A percentile compares a stretch with the other conserved stretches of the same genome.
These are phyloP conservation scores for Chymomyza procnemis DNA, from an alignment of 2,888 invertebrate species.

Conservation along the genomic window DNA sequence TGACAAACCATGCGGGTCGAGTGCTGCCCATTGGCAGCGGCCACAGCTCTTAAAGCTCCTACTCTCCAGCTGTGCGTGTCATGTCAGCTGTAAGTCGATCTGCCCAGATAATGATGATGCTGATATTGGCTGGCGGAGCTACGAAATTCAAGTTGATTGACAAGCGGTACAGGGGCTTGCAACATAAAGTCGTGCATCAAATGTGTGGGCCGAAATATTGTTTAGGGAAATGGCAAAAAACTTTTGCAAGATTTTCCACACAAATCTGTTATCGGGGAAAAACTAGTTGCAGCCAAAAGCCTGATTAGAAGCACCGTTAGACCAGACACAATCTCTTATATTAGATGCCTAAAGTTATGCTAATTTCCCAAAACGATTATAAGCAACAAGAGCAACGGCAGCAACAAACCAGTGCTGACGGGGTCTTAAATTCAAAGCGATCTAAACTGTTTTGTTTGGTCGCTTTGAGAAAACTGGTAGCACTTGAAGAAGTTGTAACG, in stretches of 20 bases:
- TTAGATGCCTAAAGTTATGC: conserved; percentile 46
- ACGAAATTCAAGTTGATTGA: conserved; percentile 23
- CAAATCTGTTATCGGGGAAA: neutral
- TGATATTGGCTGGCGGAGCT: conserved; percentile 22
- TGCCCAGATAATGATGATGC: neutral
- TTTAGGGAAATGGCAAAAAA: neutral
- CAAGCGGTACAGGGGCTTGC: neutral
- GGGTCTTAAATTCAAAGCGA: neutral
- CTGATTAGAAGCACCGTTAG: conserved; percentile 43
- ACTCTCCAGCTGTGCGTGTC: neutral
- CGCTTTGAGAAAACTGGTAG: conserved; percentile 34
- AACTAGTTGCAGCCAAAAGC: conserved; percentile 34
- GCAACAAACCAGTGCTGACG: neutral
- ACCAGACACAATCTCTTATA: conserved; percentile 16
- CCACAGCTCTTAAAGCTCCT: neutral
- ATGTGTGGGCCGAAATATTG: neutral
- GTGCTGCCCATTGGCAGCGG: conserved; percentile 2
- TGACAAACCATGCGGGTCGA: neutral
- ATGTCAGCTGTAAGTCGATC: neutral
- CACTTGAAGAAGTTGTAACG: conserved; percentile 30
- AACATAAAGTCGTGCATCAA: neutral
- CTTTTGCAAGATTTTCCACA: neutral
- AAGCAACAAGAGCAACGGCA: conserved; percentile 1
- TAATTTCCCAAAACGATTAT: conserved; percentile 51
- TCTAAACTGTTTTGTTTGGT: neutral